A percentile compares a stretch with the other conserved stretches of the same genome.
Evolutionary conservation across 2,888 invertebrate species (phyloP).

Genomic region (Athalia circularis): DNA sequence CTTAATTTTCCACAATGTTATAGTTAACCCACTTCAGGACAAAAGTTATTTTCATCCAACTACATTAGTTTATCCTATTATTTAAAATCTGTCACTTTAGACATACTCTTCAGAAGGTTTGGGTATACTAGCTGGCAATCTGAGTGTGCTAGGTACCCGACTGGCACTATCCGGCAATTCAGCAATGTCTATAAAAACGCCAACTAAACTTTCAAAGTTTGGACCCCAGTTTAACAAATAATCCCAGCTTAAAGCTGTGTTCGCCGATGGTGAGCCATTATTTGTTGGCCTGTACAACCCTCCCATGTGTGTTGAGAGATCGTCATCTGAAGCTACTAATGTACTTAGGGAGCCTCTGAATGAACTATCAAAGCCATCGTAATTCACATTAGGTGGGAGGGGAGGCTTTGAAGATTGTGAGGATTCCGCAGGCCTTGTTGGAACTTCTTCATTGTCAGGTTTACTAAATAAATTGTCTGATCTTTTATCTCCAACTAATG

Average conservation of each 20-base stretch:
- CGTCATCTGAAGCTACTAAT: conserved; percentile 94
- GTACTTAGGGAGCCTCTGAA: conserved; percentile 96
- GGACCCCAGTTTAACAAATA: conserved; percentile 97
- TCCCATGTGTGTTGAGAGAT: conserved; percentile 87
- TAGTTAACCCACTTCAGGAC: conserved; percentile 15
- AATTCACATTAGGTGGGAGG: conserved; percentile 83
- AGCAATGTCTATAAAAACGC: conserved; percentile 97
- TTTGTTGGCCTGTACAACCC: conserved; percentile 88
- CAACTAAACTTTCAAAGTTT: conserved; percentile 95
- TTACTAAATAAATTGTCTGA: conserved; percentile 79
- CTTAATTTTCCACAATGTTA: neutral
- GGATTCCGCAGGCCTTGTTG: conserved; percentile 73
- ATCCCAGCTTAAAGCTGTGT: conserved; percentile 92
- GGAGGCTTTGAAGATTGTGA: conserved; percentile 78
- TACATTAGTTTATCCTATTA: neutral
- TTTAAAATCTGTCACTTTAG: conserved; percentile 68
- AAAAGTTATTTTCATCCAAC: neutral
- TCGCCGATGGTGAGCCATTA: conserved; percentile 81
- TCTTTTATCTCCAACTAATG: conserved; percentile 86
- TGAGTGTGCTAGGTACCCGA: conserved; percentile 83
- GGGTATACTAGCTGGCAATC: conserved; percentile 86
- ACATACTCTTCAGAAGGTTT: conserved; percentile 95
- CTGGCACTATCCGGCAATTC: conserved; percentile 88
- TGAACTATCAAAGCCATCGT: conserved; percentile 95
- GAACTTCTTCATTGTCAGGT: conserved; percentile 76